Evolutionary conservation across 2,888 invertebrate genomes (phyloP).

Genomic region (Noctua comes): DNA sequence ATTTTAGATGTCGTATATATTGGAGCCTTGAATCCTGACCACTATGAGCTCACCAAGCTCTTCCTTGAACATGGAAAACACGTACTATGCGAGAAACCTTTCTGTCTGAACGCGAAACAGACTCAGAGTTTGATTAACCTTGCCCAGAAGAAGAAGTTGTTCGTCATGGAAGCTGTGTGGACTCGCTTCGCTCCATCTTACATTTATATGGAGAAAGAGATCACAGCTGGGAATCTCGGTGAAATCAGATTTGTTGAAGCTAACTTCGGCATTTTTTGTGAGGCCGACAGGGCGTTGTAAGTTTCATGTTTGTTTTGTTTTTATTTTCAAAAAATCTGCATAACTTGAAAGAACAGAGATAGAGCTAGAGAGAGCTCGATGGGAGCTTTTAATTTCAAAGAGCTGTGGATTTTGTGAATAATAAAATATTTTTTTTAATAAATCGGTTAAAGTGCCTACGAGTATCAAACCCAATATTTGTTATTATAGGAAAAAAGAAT

Average conservation of each 20-base stretch:
- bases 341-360: not conserved
- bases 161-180: slow-evolving; percentile 98
- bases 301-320: slow-evolving; percentile 20
- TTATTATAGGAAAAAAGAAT: slow-evolving; percentile 89
- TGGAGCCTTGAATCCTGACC: slow-evolving; percentile 94
- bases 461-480: not conserved
- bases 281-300: slow-evolving; percentile 79
- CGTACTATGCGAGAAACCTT: slow-evolving; percentile 97
- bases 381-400: no score
- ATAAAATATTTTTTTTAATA: no score
- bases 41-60: slow-evolving; percentile 92
- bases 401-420: no score
- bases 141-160: slow-evolving; percentile 93
- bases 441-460: not conserved
- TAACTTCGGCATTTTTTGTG: slow-evolving; percentile 92
- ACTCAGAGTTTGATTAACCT: slow-evolving; percentile 92
- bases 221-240: slow-evolving; percentile 92
- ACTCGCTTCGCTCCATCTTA: slow-evolving; percentile 95
- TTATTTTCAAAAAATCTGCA: not conserved
- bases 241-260: slow-evolving; percentile 92
- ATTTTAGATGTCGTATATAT: slow-evolving; percentile 96
- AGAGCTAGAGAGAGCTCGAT: no score
- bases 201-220: slow-evolving; percentile 91
- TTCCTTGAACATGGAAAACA: slow-evolving; percentile 96
- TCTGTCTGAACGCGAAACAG: slow-evolving; percentile 95